A percentile compares a stretch with the other conserved stretches of the same genome.
Evolutionary conservation across 2,113 vertebrate species (phyloP).

Genomic region (Ammodytes marinus): DNA sequence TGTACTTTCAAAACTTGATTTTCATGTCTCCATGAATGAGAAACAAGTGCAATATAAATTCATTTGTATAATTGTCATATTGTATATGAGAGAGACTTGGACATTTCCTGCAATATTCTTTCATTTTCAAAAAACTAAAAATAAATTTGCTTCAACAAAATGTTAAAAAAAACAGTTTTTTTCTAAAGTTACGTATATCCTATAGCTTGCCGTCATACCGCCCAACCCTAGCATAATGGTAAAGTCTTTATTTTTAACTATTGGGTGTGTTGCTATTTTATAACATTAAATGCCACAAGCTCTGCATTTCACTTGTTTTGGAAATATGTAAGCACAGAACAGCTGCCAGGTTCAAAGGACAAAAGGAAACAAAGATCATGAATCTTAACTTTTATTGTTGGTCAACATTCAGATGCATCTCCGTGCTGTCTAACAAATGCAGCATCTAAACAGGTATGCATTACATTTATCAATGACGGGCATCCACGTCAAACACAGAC

Average conservation of each 20-base stretch:
- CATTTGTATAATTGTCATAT: no score
- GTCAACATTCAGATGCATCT: background rate
- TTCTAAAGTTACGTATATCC: no score
- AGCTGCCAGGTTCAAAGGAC: background rate
- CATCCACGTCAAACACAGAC: background rate
- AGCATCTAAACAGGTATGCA: background rate
- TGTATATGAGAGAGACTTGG: no score
- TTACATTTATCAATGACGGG: background rate
- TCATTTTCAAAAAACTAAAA: no score
- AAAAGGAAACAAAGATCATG: background rate
- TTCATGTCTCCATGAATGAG: no score
- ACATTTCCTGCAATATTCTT: no score
- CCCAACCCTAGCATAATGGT: no score
- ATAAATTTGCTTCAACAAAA: no score
- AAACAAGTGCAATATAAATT: no score
- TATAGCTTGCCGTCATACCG: no score
- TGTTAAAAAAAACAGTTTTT: no score
- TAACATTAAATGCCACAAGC: background rate
- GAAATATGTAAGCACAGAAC: background rate
- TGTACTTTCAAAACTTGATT: no score
- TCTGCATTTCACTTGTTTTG: background rate
- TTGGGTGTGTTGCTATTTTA: background rate
- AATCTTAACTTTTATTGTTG: constrained; percentile 43
- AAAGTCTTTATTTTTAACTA: background rate
- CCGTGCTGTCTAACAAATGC: background rate